A percentile compares a stretch with the other conserved stretches of the same genome.
phyloP scores from a whole-genome alignment of 2,888 invertebrate species.

The Hirtodrosophila trivittata region DNA sequence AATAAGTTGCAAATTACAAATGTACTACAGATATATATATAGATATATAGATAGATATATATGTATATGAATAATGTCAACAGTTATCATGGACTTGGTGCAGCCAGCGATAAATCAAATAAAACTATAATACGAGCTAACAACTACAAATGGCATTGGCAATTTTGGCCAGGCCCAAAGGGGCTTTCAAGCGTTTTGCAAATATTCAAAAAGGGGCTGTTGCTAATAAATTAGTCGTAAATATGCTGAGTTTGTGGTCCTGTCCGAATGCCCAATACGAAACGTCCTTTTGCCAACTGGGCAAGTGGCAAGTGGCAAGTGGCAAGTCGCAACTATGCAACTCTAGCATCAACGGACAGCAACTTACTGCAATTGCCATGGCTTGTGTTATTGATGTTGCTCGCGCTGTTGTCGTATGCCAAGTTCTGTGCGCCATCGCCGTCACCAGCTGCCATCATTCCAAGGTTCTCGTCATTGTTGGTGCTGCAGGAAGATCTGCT shows the following conservation, averaged over 20 bases:
- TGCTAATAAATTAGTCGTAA: constrained; percentile 79
- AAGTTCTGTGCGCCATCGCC: constrained; percentile 58
- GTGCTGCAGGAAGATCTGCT: constrained; percentile 29
- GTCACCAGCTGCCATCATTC: constrained; percentile 55
- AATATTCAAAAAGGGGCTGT: constrained; percentile 67
- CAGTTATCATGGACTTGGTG: constrained; percentile 59
- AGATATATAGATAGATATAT: constrained; percentile 5
- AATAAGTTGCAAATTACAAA: constrained; percentile 9
- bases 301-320: too few species aligned
- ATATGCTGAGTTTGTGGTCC: constrained; percentile 45
- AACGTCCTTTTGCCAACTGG: too few species aligned
- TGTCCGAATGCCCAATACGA: too few species aligned
- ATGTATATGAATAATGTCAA: constrained; percentile 47
- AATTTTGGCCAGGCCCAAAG: constrained; percentile 23
- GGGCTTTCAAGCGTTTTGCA: constrained; percentile 74
- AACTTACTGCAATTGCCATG: constrained; percentile 72
- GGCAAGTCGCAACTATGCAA: constrained; percentile 14
- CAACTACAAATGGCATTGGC: constrained; percentile 19
- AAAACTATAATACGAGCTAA: constrained; percentile 9
- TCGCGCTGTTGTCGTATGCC: constrained; percentile 55
- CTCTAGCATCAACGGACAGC: not conserved
- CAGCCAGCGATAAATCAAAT: constrained; percentile 76
- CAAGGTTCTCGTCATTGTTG: constrained; percentile 54
- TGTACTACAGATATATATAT: constrained; percentile 5
- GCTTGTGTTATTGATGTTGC: constrained; percentile 37